A percentile compares a stretch with the other conserved stretches of the same genome.
Conservation (phyloP, 2,797 vertebrate species). For the Dromococcyx pavoninus region DNA sequence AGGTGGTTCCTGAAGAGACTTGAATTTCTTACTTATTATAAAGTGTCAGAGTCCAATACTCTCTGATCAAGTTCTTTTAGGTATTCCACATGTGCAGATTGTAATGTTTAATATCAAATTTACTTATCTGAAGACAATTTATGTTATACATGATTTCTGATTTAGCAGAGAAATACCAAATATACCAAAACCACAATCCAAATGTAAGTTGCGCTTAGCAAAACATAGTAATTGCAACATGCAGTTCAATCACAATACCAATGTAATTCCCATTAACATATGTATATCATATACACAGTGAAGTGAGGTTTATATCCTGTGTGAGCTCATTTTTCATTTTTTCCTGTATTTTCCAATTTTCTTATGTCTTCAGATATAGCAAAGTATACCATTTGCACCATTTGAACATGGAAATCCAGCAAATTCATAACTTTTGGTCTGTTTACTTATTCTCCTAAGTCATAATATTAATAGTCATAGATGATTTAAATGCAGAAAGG, state of each 20-base stretch:
- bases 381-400: not conserved
- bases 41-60: not conserved
- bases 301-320: not conserved
- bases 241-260: not conserved
- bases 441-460: not conserved
- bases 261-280: not conserved
- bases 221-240: not conserved
- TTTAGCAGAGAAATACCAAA: accelerated
- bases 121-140: not conserved
- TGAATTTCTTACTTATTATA: not conserved
- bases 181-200: not conserved
- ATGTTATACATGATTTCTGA: not conserved
- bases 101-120: not conserved
- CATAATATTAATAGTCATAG: not conserved
- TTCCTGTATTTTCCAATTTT: not conserved
- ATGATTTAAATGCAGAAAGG: not conserved
- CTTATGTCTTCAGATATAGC: not conserved
- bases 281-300: not conserved
- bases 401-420: not conserved
- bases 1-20: not conserved
- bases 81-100: not conserved
- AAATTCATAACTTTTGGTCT: not conserved
- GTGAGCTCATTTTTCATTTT: not conserved
- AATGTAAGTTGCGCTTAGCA: not conserved
- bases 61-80: not conserved